phyloP scores from a whole-genome alignment of 2,113 vertebrate genomes.

The Poeciliopsis turrubarensis region DNA sequence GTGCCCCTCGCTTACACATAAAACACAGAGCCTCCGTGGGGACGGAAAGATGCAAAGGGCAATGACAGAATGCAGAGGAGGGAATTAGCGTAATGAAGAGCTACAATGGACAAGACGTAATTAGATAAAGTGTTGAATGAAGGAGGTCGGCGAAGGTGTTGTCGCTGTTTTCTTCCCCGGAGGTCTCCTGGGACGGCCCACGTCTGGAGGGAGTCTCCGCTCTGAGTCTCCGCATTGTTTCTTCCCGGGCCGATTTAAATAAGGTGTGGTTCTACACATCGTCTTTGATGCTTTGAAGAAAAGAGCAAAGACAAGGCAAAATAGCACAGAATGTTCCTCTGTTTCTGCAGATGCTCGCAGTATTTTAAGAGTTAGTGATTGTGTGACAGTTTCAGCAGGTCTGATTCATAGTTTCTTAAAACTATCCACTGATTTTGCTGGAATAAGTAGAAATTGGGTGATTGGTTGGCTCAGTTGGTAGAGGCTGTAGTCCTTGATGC shows the following conservation, averaged over 20 bases:
- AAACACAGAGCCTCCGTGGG: slow-evolving; percentile 4
- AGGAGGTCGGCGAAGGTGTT: slow-evolving; percentile 5
- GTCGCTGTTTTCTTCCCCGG: background rate
- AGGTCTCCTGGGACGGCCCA: slow-evolving; percentile 18
- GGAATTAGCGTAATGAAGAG: slow-evolving; percentile 22
- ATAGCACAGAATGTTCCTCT: background rate
- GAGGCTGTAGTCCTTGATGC: too few species aligned
- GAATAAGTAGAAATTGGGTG: too few species aligned
- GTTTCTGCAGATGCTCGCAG: background rate
- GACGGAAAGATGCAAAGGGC: slow-evolving; percentile 30
- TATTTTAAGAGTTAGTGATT: slow-evolving; percentile 35
- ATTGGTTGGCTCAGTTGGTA: too few species aligned
- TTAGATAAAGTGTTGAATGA: slow-evolving; percentile 27
- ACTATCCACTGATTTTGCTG: slow-evolving; percentile 3
- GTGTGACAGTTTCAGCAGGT: slow-evolving; percentile 14
- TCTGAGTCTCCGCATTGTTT: background rate
- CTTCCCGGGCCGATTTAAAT: slow-evolving; percentile 2
- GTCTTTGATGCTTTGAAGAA: background rate
- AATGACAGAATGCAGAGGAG: slow-evolving; percentile 17
- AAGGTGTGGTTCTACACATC: slow-evolving; percentile 12
- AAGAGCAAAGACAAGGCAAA: background rate
- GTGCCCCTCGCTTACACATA: slow-evolving; percentile 59
- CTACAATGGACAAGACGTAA: slow-evolving; percentile 24
- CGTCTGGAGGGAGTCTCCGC: background rate
- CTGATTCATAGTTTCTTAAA: slow-evolving; percentile 23